phyloP scores from a whole-genome alignment of 1,140 invertebrate genomes.

The Matsumurasca onukii region DNA sequence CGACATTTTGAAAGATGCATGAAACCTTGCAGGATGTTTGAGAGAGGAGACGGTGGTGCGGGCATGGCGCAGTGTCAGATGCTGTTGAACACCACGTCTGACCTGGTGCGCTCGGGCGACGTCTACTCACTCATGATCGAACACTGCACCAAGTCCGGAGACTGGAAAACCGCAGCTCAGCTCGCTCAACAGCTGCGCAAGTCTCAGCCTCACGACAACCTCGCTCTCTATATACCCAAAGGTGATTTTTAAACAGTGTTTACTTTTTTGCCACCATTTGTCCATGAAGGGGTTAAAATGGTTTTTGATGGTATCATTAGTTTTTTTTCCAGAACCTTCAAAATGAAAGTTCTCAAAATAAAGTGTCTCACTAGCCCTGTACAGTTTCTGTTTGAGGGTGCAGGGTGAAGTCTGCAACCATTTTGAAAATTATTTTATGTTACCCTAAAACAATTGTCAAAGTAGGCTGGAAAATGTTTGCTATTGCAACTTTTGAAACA shows the following conservation, averaged over 20 bases:
- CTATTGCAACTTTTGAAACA: too few species aligned
- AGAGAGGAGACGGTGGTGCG: slow-evolving; percentile 53
- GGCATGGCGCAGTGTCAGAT: slow-evolving; percentile 58
- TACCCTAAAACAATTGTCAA: too few species aligned
- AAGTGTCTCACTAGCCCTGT: neutral
- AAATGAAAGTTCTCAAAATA: neutral
- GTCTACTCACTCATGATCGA: slow-evolving; percentile 58
- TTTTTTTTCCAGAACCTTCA: neutral
- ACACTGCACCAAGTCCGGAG: slow-evolving; percentile 38
- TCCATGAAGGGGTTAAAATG: neutral
- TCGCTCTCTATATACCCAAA: slow-evolving; percentile 42
- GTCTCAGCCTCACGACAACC: slow-evolving; percentile 40
- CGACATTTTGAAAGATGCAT: too few species aligned
- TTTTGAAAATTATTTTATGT: neutral
- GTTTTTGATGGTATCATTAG: neutral
- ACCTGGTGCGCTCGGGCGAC: slow-evolving; percentile 57
- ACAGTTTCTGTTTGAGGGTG: neutral
- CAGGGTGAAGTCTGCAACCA: neutral
- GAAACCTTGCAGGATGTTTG: slow-evolving; percentile 52
- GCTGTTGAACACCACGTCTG: slow-evolving; percentile 52
- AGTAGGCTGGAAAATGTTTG: too few species aligned
- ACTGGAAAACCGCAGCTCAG: slow-evolving; percentile 41
- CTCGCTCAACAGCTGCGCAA: slow-evolving; percentile 45
- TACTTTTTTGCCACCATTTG: neutral
- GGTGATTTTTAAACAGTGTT: slow-evolving; percentile 31